phyloP scores from a whole-genome alignment of 2,888 invertebrate species.

The Willowsia nigromaculata region DNA sequence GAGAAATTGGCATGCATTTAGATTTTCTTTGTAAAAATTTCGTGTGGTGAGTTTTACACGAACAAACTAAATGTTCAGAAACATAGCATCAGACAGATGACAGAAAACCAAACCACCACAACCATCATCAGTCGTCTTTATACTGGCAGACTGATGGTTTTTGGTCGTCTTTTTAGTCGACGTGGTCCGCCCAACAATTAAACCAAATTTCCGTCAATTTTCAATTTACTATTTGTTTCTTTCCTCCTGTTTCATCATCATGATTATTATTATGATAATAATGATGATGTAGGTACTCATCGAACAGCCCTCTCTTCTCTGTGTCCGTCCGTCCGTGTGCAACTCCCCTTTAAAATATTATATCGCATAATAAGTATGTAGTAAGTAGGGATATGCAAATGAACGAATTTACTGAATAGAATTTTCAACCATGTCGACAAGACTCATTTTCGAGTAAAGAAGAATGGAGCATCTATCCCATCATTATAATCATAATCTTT shows the following conservation, averaged over 20 bases:
- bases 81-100: not conserved
- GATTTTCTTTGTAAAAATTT: not conserved
- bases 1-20: not conserved
- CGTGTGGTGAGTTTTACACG: not conserved
- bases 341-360: not conserved
- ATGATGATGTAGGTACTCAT: not conserved
- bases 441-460: not conserved
- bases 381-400: not conserved
- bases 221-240: constrained; percentile 36
- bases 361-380: not conserved
- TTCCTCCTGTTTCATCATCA: constrained; percentile 11
- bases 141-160: not conserved
- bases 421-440: not conserved
- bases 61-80: not conserved
- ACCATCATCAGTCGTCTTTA: not conserved
- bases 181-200: constrained; percentile 40
- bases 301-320: not conserved
- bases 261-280: not conserved
- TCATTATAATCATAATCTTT: not conserved
- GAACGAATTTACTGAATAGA: not conserved
- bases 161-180: not conserved
- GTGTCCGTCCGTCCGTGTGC: not conserved
- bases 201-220: constrained; percentile 54
- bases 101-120: not conserved
- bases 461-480: not conserved